A percentile compares a stretch with the other conserved stretches of the same genome.
Evolutionary conservation across 2,888 invertebrate genomes (phyloP).

Genomic region (Synanthedon vespiformis): DNA sequence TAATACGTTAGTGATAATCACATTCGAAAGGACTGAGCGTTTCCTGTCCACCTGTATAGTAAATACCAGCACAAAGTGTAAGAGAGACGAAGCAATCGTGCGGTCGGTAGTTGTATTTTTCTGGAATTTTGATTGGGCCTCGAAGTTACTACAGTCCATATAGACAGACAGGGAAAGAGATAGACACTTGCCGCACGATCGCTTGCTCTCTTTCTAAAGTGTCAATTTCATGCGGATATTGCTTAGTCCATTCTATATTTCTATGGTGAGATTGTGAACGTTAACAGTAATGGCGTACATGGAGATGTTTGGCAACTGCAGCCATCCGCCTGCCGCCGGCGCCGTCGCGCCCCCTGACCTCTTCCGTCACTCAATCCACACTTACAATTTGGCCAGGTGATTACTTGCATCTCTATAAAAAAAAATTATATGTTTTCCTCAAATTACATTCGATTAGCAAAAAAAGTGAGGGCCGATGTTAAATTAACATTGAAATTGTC

Average conservation of each 20-base stretch:
- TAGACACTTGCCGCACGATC: no score
- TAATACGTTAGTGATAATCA: no score
- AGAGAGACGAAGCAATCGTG: no score
- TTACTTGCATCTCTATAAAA: neutral
- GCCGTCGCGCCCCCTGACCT: constrained; percentile 75
- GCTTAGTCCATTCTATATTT: neutral
- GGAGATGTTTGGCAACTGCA: constrained; percentile 94
- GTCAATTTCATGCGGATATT: neutral
- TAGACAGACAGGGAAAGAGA: no score
- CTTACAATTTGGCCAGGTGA: constrained; percentile 73
- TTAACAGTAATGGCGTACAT: constrained; percentile 91
- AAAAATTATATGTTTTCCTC: neutral
- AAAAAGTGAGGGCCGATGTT: neutral
- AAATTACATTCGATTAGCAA: neutral
- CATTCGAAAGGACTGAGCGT: no score
- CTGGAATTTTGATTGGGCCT: no score
- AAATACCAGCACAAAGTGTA: no score
- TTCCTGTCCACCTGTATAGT: no score
- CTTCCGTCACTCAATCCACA: constrained; percentile 89
- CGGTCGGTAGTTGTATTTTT: no score
- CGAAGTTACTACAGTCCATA: no score
- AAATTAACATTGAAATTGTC: neutral
- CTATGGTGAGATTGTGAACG: constrained; percentile 16
- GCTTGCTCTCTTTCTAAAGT: no score
- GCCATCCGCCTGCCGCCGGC: constrained; percentile 73